Evolutionary conservation across 2,888 invertebrate genomes (phyloP).

Genomic region (Leptothorax acervorum): DNA sequence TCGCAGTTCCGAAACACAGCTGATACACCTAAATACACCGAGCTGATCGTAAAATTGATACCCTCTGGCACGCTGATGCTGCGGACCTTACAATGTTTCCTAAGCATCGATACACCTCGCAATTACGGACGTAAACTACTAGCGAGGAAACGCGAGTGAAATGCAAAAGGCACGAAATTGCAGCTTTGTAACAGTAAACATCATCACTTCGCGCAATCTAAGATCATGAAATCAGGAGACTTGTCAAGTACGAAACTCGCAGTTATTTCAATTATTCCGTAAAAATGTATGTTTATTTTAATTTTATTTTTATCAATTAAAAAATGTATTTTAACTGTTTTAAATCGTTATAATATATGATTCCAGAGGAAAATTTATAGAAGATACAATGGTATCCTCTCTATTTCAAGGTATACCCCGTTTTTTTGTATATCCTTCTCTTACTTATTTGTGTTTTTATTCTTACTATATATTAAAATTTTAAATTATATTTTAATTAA

Average conservation of each 20-base stretch:
- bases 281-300: not conserved
- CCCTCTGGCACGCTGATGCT: not conserved
- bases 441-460: too few relatives aligned
- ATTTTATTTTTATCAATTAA: not conserved
- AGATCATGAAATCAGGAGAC: not conserved
- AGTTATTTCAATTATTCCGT: not conserved
- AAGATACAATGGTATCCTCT: not conserved
- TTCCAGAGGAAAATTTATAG: not conserved
- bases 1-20: conserved; percentile 55
- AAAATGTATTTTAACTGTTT: not conserved
- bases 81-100: conserved; percentile 21
- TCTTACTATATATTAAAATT: too few relatives aligned
- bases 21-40: conserved; percentile 41
- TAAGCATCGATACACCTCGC: conserved; percentile 19
- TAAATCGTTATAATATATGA: not conserved
- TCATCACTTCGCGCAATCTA: conserved; percentile 7
- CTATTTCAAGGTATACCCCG: not conserved
- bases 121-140: conserved; percentile 32
- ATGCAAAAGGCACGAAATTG: conserved; percentile 13
- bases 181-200: conserved; percentile 11
- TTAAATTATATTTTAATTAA: not conserved
- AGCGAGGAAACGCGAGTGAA: conserved; percentile 1
- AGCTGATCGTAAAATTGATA: conserved; percentile 45
- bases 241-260: not conserved
- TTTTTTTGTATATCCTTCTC: too few relatives aligned